phyloP scores from a whole-genome alignment of 2,888 invertebrate species.

The Metalampra italica region DNA sequence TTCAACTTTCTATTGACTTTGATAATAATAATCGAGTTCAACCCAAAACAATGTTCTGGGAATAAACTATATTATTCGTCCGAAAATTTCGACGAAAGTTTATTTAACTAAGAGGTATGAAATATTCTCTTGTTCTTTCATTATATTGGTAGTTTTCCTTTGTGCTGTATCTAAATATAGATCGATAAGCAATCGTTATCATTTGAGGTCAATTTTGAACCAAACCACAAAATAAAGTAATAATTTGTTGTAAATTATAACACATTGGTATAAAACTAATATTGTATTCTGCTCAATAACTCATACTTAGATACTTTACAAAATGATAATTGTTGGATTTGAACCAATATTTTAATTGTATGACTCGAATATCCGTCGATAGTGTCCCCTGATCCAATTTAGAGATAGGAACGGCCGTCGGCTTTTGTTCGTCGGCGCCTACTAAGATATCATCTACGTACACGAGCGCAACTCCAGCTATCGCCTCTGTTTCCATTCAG shows the following conservation, averaged over 20 bases:
- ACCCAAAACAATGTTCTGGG: no score
- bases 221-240: no score
- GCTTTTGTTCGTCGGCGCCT: conserved; percentile 1
- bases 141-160: no score
- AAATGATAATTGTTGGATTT: background rate
- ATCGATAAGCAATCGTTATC: background rate
- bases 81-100: no score
- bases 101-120: no score
- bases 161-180: no score
- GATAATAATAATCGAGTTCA: background rate
- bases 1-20: background rate
- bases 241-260: no score
- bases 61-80: no score
- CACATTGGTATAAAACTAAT: no score
- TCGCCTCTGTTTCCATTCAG: conserved; percentile 9
- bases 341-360: background rate
- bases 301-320: no score
- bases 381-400: conserved; percentile 3
- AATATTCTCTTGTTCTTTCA: no score
- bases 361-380: background rate
- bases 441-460: conserved; percentile 3
- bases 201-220: background rate
- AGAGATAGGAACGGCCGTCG: background rate
- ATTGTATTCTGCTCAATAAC: background rate
- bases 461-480: background rate